These are phyloP conservation scores for Lophius piscatorius DNA, from an alignment of 2,113 vertebrate species.

Conservation along the genomic window DNA sequence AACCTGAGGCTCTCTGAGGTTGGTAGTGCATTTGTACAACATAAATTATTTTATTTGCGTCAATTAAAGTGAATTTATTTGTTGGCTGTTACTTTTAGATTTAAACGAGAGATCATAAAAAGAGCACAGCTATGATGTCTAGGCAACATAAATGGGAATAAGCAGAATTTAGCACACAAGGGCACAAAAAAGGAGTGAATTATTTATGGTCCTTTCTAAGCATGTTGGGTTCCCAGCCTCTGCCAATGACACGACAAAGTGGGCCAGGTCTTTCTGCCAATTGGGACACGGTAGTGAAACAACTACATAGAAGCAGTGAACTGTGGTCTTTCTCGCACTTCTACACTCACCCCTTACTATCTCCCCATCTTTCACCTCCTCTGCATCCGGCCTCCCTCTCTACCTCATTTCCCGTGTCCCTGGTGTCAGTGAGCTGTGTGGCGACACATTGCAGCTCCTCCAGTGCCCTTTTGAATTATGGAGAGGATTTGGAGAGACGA, in stretches of 20 bases:
- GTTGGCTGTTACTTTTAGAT: background rate
- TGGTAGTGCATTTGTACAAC: too few species aligned
- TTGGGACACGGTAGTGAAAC: slow-evolving; percentile 77
- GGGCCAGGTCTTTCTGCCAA: slow-evolving; percentile 66
- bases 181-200: slow-evolving; percentile 83
- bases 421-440: slow-evolving; percentile 82
- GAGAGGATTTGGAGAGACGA: slow-evolving; percentile 76
- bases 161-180: slow-evolving; percentile 64
- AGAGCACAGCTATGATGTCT: slow-evolving; percentile 1
- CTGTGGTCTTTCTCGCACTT: slow-evolving; percentile 79
- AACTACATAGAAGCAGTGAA: slow-evolving; percentile 79
- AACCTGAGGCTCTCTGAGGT: too few species aligned
- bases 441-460: slow-evolving; percentile 83
- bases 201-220: slow-evolving; percentile 79
- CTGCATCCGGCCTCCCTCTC: slow-evolving; percentile 72
- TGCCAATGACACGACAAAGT: slow-evolving; percentile 72
- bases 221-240: slow-evolving; percentile 72
- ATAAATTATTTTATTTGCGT: too few species aligned
- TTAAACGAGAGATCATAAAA: slow-evolving; percentile 10
- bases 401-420: slow-evolving; percentile 73
- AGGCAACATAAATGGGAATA: slow-evolving; percentile 40
- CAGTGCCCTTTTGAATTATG: slow-evolving; percentile 87
- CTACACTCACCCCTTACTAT: slow-evolving; percentile 58
- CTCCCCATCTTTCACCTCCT: slow-evolving; percentile 73
- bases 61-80: slow-evolving; percentile 7